Evolutionary conservation across 1,140 invertebrate genomes (phyloP), one percentile per base, ranked within the genome.

Genomic region (Aporrectodea caliginosa): DNA sequence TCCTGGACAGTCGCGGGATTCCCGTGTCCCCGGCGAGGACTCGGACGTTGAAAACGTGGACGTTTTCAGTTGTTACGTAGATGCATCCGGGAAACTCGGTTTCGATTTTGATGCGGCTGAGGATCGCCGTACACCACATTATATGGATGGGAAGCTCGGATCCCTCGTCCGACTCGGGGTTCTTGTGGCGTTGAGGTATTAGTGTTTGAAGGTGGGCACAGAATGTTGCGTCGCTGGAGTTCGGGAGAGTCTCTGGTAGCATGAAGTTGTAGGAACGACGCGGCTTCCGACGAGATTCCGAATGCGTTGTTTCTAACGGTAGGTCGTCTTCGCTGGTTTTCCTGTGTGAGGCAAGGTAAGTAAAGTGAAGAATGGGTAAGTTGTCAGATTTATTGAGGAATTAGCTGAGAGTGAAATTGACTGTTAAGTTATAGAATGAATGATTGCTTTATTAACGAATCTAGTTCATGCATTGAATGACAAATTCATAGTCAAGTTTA

Each of bases 101-200:
- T 34, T 79, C 79, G 16, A 81, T 1, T 82, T 76, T 1, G 83
- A n/a, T 84, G 70, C 83, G 86, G 73, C 85, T 35, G 33, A 43
- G 84, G n/a, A 86, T 73, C 43, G 81, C 84, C 1, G 82, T 78
- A 79, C 85, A 86, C 87, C 87, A 88, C 31, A 88, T 74, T 0
- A 88, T 78, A 75, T 85, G 82, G 33, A 78, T 58, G 2, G 77
- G 32, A 1, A 34, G 69, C 35, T 83, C 81, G 27, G 1, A 16
- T 29, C 73, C 34, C 22, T 80, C 79, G 1, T 12, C 16, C 71
- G 33, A 34, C 27, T 29, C 32, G 73, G 34, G 29, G 29, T n/a
- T 33, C 78, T 31, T 27, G 43, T 14, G 35, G 6, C 43, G 6
- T 22, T 22, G n/a, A 6, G 31, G 71, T 14, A 70, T 31, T 35